These are phyloP conservation scores for Aplysina aerophoba DNA, from an alignment of 37 sponge, comb jelly and placozoan genomes.

Conservation along the genomic window DNA sequence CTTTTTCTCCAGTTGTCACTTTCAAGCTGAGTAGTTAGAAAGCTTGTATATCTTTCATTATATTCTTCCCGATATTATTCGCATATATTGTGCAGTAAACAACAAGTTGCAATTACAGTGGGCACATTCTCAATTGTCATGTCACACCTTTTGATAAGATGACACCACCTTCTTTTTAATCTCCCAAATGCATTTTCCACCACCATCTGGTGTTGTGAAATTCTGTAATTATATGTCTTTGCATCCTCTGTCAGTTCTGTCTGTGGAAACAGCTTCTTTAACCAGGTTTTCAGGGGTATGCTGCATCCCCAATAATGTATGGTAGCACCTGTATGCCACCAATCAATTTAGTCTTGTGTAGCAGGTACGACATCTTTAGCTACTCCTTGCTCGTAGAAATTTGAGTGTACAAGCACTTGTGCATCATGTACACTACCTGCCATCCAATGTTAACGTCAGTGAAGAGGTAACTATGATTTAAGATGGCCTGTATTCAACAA, in stretches of 20 bases:
- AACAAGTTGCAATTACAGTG: too few species aligned
- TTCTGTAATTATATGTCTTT: conserved; percentile 13
- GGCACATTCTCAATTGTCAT: not conserved
- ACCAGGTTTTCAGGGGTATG: conserved; percentile 22
- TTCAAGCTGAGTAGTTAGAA: too few species aligned
- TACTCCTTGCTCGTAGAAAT: not conserved
- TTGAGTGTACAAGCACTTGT: conserved; percentile 9
- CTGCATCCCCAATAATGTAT: conserved; percentile 31
- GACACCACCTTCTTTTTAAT: not conserved
- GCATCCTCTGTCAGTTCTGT: not conserved
- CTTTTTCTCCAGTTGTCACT: too few species aligned
- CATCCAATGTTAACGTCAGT: conserved; percentile 20
- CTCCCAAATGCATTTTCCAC: conserved; percentile 33
- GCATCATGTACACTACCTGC: conserved; percentile 43
- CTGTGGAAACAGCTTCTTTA: conserved; percentile 23
- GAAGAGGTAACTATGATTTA: not conserved
- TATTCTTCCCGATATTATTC: not conserved
- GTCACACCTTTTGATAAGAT: not conserved
- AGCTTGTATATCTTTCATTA: not conserved
- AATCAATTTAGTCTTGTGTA: not conserved
- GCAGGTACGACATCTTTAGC: not conserved
- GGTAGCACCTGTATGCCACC: not conserved
- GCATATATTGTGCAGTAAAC: not conserved
- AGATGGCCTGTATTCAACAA: conserved; percentile 26
- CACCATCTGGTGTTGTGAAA: conserved; percentile 7